Conservation (phyloP, 2,113 vertebrate genomes). For the Malurus elegans region DNA sequence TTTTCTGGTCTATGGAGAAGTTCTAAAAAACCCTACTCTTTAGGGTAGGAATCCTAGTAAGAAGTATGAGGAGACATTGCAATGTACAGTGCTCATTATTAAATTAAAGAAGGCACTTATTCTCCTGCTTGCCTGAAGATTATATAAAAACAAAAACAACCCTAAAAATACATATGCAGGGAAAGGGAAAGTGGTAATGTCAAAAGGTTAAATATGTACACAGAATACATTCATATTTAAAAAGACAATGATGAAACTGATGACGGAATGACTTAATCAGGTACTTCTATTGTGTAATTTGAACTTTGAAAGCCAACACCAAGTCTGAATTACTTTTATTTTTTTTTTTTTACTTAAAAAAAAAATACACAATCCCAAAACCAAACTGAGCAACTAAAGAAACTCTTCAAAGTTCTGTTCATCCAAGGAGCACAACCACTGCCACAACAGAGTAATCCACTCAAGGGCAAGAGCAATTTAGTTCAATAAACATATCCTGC, state of each 20-base stretch:
- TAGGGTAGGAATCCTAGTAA: neutral
- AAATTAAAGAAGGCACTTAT: constrained; percentile 63
- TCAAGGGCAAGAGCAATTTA: neutral
- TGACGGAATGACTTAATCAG: neutral
- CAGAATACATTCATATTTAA: neutral
- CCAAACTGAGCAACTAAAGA: neutral
- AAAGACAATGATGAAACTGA: neutral
- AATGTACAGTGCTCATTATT: neutral
- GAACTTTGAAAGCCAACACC: neutral
- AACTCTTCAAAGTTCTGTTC: neutral
- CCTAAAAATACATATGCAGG: neutral
- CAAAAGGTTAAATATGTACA: neutral
- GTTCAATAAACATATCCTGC: neutral
- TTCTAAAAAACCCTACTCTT: neutral
- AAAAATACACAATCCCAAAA: neutral
- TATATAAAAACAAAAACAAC: neutral
- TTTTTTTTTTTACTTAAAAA: neutral
- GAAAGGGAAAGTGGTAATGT: neutral
- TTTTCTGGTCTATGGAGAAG: neutral
- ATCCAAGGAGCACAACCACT: neutral
- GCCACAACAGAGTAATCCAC: neutral
- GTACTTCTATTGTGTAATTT: neutral
- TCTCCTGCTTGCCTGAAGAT: neutral
- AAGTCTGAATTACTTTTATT: neutral
- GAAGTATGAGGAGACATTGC: neutral